Evolutionary conservation across 2,888 invertebrate genomes (phyloP), one percentile per base, ranked within the genome.

Genomic region (Tenthredo scrophulariae): DNA sequence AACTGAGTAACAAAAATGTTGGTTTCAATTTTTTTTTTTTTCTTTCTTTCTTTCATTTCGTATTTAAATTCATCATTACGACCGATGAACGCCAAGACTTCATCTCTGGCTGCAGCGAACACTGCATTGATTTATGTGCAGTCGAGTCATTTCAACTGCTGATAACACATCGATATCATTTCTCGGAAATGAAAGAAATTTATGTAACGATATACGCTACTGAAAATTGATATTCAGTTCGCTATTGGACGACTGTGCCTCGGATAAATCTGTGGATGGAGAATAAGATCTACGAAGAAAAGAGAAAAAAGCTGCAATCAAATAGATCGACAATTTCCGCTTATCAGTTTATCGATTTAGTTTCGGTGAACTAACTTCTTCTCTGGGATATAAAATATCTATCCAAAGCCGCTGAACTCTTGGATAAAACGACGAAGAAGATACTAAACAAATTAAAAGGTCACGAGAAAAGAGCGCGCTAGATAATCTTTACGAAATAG

Each of bases 401-500:
- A 37, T 37, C 37, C 26, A 10, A 13, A 62, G 62, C 22, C 9
- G 10, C 70, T 70, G 70, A 37, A 70, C 18, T 70, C 37, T 37
- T n/a, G 0, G 6, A 37, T 7, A 1, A 37, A 37, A 37, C 37
- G 37, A 37, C 4, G 7, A 13, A 74, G 15, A 40, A 43, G 3
- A n/a, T n/a, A 15, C 9, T 6, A 77, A 50, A 29, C 46, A 3
- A 50, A 50, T 46, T 22, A 26, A 54, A 58, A 79, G 54, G 79
- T 58, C 33, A 58, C 29, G 79, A 54, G 54, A 54, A 33, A 29
- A 62, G 62, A 54, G 43, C 26, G 37, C 37, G 26, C 9, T 26
- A 83, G 83, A 83, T 83, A 65, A 83, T 46, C 46, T 70, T 83
- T 46, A 83, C 70, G 83, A 83, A 65, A 83, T 83, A 83, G 70